Conservation (phyloP, 2,888 invertebrate genomes). For the Oconnorella tubifera region DNA sequence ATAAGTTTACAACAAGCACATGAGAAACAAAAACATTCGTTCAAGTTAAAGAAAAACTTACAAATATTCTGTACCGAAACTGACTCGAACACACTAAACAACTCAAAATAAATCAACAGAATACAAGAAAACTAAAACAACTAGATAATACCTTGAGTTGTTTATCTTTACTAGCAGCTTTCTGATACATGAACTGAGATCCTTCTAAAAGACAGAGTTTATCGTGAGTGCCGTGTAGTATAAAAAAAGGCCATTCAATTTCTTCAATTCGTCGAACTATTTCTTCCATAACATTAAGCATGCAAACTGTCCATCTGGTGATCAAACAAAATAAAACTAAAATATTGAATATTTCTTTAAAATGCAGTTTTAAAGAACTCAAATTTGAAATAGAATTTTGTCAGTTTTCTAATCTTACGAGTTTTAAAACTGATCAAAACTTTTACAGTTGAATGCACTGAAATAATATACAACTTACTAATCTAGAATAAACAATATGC, state of each 20-base stretch:
- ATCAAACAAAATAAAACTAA: not conserved
- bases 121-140: not conserved
- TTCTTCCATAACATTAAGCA: conserved; percentile 43
- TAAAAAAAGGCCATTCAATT: conserved; percentile 50
- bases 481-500: too few relatives aligned
- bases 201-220: conserved; percentile 49
- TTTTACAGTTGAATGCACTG: too few relatives aligned
- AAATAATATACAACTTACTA: not conserved
- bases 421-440: too few relatives aligned
- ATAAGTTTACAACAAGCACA: too few relatives aligned
- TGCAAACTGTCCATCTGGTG: conserved; percentile 46
- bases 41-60: not conserved
- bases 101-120: not conserved
- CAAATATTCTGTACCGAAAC: not conserved
- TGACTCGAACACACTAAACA: not conserved
- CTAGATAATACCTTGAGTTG: conserved; percentile 34
- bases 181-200: conserved; percentile 44
- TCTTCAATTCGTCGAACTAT: conserved; percentile 40
- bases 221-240: conserved; percentile 54
- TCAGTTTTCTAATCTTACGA: too few relatives aligned
- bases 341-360: too few relatives aligned
- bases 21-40: too few relatives aligned
- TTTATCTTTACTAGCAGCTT: conserved; percentile 48
- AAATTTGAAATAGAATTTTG: too few relatives aligned
- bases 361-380: too few relatives aligned